These are phyloP conservation scores for Tuta absoluta DNA, from an alignment of 2,888 invertebrate species.

Conservation along the genomic window DNA sequence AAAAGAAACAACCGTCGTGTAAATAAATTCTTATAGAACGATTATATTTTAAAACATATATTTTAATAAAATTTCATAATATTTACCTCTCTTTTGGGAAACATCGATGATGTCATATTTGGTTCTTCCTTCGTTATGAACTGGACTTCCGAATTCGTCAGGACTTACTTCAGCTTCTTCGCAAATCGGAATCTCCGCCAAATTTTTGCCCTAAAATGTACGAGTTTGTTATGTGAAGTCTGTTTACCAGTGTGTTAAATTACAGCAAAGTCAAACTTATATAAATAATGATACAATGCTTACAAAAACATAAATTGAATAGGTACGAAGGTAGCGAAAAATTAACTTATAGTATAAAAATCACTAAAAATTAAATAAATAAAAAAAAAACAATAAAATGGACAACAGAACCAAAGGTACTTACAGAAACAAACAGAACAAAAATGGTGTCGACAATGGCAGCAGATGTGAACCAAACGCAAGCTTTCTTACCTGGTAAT, in stretches of 20 bases:
- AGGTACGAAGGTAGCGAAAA: neutral
- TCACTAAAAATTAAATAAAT: slow-evolving; percentile 32
- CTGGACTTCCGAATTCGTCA: slow-evolving; percentile 81
- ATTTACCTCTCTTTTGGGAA: slow-evolving; percentile 82
- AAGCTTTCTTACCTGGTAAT: slow-evolving; percentile 77
- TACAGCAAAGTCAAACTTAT: slow-evolving; percentile 2
- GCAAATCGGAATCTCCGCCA: slow-evolving; percentile 84
- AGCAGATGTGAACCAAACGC: slow-evolving; percentile 46
- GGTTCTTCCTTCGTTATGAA: slow-evolving; percentile 61
- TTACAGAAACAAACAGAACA: slow-evolving; percentile 69
- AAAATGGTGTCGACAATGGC: slow-evolving; percentile 60
- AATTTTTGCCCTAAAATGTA: slow-evolving; percentile 75
- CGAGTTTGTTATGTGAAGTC: neutral
- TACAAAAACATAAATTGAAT: slow-evolving; percentile 32
- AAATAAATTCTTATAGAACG: neutral
- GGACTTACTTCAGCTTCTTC: slow-evolving; percentile 84
- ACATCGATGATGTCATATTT: slow-evolving; percentile 78
- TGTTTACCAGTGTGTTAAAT: neutral
- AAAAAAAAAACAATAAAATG: slow-evolving; percentile 37
- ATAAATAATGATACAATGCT: neutral
- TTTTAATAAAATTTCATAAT: neutral
- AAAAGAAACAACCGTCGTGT: slow-evolving; percentile 7
- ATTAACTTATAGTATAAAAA: neutral
- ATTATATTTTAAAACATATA: neutral
- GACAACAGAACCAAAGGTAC: slow-evolving; percentile 67